phyloP scores from a whole-genome alignment of 1,140 invertebrate genomes.

The Pseudobourletiella spinata region DNA sequence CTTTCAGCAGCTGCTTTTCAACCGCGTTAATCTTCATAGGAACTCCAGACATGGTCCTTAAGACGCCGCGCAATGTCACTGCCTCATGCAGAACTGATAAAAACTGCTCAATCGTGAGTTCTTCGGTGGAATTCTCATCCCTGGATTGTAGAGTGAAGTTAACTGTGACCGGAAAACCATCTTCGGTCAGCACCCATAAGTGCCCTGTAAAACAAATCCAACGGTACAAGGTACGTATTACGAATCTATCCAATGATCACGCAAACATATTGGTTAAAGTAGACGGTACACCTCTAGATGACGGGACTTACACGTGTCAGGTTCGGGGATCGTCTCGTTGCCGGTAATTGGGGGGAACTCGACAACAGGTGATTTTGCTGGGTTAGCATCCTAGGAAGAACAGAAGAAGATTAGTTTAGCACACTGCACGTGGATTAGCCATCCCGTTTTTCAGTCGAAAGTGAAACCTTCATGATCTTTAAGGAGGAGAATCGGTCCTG shows the following conservation, averaged over 20 bases:
- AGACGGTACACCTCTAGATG: background rate
- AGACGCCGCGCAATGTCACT: background rate
- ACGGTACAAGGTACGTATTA: background rate
- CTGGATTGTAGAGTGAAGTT: background rate
- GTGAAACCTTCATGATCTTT: too few species aligned
- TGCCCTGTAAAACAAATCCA: background rate
- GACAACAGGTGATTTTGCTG: background rate
- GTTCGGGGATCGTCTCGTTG: background rate
- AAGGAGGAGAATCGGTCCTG: too few species aligned
- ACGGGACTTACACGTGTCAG: background rate
- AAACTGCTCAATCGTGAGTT: background rate
- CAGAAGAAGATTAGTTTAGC: background rate
- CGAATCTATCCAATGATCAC: background rate
- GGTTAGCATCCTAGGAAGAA: background rate
- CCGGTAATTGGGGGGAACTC: background rate
- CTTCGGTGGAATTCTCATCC: background rate
- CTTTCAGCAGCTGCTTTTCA: background rate
- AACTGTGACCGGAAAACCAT: constrained; percentile 1
- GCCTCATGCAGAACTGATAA: constrained; percentile 4
- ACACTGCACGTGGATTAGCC: background rate
- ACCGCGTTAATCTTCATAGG: constrained; percentile 3
- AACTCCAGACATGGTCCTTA: background rate
- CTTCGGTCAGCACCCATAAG: background rate
- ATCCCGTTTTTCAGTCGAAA: background rate
- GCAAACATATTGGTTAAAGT: background rate